Evolutionary conservation across 2,113 vertebrate species (phyloP).

Genomic region (Macaca fascicularis): DNA sequence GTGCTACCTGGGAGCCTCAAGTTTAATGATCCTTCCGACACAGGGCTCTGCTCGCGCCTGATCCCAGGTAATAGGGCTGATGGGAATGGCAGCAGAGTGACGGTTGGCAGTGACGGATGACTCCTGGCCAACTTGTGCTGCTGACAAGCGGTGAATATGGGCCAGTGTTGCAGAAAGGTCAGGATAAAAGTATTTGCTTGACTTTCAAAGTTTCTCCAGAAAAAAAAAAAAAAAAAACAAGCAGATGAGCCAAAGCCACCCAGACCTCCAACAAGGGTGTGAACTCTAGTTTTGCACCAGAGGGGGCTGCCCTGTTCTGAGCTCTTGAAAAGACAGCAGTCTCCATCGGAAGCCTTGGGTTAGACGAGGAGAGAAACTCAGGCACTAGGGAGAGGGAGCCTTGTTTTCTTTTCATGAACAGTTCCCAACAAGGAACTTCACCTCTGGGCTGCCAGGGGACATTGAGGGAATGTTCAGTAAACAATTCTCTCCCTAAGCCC

Average conservation of each 20-base stretch:
- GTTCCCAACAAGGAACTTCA: neutral
- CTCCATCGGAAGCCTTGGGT: fast-evolving
- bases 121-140: conserved; percentile 93
- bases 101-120: conserved; percentile 96
- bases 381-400: fast-evolving
- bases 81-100: conserved; percentile 94
- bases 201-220: conserved; percentile 93
- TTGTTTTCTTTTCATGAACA: neutral
- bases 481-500: no score
- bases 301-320: neutral
- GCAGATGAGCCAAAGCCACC: neutral
- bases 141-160: conserved; percentile 96
- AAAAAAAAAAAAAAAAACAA: conserved; percentile 54
- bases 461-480: fast-evolving
- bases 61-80: conserved; percentile 95
- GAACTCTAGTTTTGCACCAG: neutral
- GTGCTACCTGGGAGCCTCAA: conserved; percentile 85
- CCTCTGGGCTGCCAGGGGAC: neutral
- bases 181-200: conserved; percentile 89
- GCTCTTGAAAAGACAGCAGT: neutral
- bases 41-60: conserved; percentile 89
- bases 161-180: conserved; percentile 97
- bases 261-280: fast-evolving
- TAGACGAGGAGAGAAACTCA: neutral
- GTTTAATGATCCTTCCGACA: conserved; percentile 97